Conservation (phyloP, 2,113 vertebrate genomes). For the Sebastes schlegelii region DNA sequence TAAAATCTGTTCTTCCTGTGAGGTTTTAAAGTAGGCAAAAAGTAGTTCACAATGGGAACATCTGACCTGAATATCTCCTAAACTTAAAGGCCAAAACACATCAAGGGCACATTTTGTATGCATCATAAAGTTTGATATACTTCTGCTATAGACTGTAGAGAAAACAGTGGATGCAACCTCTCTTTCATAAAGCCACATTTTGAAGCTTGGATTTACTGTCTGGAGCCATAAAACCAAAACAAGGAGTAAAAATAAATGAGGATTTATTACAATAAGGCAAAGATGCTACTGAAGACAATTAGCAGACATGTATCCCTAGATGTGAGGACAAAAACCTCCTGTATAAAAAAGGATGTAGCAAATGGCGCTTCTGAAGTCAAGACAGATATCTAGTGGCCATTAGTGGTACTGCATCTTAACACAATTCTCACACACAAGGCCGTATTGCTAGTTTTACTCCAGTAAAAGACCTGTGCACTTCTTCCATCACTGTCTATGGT, state of each 20-base stretch:
- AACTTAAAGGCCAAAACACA: not conserved
- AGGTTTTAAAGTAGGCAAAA: not conserved
- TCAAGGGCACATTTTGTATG: constrained; percentile 27
- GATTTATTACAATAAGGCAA: not conserved
- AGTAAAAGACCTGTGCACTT: not conserved
- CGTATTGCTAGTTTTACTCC: not conserved
- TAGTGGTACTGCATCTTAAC: not conserved
- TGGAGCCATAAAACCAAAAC: not conserved
- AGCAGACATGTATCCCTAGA: not conserved
- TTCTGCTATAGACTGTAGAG: not conserved
- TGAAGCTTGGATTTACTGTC: not conserved
- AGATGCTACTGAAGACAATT: not conserved
- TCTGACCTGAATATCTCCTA: not conserved
- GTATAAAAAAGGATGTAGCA: not conserved
- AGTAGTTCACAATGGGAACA: not conserved
- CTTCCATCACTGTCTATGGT: not conserved
- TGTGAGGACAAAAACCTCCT: not conserved
- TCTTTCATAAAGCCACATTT: not conserved
- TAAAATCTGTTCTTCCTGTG: constrained; percentile 17
- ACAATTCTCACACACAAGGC: too few relatives aligned
- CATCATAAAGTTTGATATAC: constrained; percentile 1
- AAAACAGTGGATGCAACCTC: not conserved
- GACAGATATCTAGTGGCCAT: not conserved
- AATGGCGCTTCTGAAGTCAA: not conserved
- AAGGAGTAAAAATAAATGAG: not conserved